These are phyloP conservation scores for Bos indicus DNA, from an alignment of 2,113 vertebrate species.

Conservation along the genomic window DNA sequence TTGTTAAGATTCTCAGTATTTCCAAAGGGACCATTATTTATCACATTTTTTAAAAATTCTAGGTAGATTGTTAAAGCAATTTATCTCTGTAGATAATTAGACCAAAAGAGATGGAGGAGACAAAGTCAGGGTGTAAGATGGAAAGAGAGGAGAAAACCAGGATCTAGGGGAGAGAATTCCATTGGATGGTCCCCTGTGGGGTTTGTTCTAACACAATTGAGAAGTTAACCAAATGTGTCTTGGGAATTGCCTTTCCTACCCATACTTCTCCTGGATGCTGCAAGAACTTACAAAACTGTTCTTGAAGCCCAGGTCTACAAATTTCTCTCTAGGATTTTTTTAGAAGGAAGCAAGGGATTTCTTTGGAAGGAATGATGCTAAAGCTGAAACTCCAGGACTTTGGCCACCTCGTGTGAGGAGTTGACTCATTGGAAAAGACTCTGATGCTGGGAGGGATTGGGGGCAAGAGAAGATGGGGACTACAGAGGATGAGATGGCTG, in stretches of 20 bases:
- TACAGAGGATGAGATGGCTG: too few species aligned
- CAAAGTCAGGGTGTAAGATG: not conserved
- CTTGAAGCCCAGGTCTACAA: not conserved
- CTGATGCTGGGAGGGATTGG: too few species aligned
- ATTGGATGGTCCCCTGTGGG: not conserved
- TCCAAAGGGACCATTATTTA: not conserved
- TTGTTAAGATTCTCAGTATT: not conserved
- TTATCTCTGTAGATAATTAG: not conserved
- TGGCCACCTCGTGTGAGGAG: too few species aligned
- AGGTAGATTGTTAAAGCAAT: not conserved
- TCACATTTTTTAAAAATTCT: not conserved
- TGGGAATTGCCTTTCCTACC: not conserved
- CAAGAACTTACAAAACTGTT: not conserved
- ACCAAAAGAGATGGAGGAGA: not conserved
- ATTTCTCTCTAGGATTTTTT: not conserved
- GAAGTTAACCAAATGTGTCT: not conserved
- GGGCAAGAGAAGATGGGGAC: too few species aligned
- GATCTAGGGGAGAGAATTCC: not conserved
- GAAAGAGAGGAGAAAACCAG: not conserved
- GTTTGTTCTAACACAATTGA: not conserved
- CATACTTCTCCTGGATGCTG: not conserved
- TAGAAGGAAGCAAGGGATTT: not conserved
- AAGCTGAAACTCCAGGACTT: too few species aligned
- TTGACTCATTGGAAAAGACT: too few species aligned
- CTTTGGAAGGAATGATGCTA: too few species aligned